A percentile compares a stretch with the other conserved stretches of the same genome.
These are phyloP conservation scores for Pterostichus madidus DNA, from an alignment of 2,888 invertebrate genomes.

Conservation along the genomic window DNA sequence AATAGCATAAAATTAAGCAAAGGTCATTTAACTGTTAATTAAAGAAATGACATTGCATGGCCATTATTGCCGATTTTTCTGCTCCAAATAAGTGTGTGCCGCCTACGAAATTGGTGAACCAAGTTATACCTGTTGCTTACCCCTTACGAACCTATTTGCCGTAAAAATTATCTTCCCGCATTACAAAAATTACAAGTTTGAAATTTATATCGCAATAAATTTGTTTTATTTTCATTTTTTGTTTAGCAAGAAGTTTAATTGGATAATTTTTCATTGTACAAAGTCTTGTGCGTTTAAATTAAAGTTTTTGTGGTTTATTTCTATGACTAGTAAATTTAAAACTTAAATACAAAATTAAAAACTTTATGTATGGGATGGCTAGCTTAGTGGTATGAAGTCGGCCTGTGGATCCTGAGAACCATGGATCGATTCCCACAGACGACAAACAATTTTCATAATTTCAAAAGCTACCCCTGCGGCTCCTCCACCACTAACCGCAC, in stretches of 20 bases:
- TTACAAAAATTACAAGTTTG: conserved; percentile 31
- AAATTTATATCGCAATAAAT: conserved; percentile 42
- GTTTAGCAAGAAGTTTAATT: conserved; percentile 30
- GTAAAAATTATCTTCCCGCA: conserved; percentile 19
- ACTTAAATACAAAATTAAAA: neutral
- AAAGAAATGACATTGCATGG: neutral
- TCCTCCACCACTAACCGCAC: too few species aligned
- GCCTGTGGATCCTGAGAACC: too few species aligned
- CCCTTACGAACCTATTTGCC: neutral
- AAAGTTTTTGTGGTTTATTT: neutral
- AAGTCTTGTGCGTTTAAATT: neutral
- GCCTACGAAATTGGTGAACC: conserved; percentile 15
- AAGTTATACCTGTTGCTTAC: conserved; percentile 27
- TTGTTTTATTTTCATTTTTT: conserved; percentile 22
- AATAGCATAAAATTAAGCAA: neutral
- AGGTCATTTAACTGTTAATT: neutral
- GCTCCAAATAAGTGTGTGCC: neutral
- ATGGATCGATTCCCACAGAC: too few species aligned
- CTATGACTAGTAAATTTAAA: neutral
- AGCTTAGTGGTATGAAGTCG: too few species aligned
- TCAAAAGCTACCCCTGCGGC: too few species aligned
- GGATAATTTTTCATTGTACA: conserved; percentile 18
- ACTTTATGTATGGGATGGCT: too few species aligned
- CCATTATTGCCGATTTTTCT: neutral
- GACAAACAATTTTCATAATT: too few species aligned